Base-by-base conservation (phyloP, 2,113 vertebrate species). In the Trematocara zebra region DNA sequence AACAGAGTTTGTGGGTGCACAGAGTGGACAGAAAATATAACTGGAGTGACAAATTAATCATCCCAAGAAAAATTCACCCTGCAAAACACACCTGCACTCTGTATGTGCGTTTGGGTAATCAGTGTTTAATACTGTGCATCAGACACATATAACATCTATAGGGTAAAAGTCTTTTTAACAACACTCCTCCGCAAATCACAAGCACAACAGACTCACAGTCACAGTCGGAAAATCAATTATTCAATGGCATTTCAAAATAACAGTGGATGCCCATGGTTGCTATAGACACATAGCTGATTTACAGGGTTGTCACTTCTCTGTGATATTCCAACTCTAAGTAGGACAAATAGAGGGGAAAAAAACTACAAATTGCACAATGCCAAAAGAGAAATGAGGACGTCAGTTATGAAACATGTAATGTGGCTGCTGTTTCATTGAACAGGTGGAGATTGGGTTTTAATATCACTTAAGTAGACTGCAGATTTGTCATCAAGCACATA, bases 141-240 rank as follows among this genome's bases (percentile, higher is more conserved):
- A 76, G 37, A 85, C 1, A 15, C 31, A 31, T 80, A n/a, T 59
- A 57, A 81, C 44, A 89, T 87, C 67, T 51, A 87, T 85, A 67
- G 69, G 90, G 47, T 87, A 87, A 86, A 79, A 86, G 59, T 49
- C 28, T 87, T 78, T 85, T 87, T 89, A 51, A 51, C 15, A 28
- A 80, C 74, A 74, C 81, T 87, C 86, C 89, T 85, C 81, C 20
- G 4, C 89, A 92, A 88, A 92, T 90, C 83, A 87, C 52, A 69
- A 89, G 57, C 87, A 92, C 83, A 90, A 84, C 74, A 91, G 64
- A 87, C 53, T 88, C 88, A 86, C 51, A 85, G 90, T 92, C 88
- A 91, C 90, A 93, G 90, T 89, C 52, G 2, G 80, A 57, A 94
- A 93, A 95, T 95, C 91, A 94, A 93, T 96, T 95, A 95, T 93